A percentile compares a stretch with the other conserved stretches of the same genome.
phyloP scores from a whole-genome alignment of 2,888 invertebrate genomes.

The Neoscelio sp. region DNA sequence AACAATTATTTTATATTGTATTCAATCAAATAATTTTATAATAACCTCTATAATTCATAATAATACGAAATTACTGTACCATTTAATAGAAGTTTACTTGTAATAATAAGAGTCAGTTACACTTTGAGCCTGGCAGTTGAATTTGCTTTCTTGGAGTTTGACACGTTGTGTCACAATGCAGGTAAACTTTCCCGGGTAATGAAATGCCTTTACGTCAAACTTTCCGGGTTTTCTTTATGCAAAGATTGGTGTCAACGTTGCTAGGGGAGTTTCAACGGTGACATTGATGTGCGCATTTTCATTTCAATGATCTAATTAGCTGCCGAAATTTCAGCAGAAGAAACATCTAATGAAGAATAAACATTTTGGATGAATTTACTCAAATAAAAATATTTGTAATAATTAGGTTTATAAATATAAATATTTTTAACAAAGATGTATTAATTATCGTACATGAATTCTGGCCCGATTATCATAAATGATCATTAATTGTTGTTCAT shows the following conservation, averaged over 20 bases:
- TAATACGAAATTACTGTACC: no score
- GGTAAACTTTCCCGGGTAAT: constrained; percentile 48
- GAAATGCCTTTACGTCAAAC: constrained; percentile 60
- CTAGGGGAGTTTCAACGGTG: constrained; percentile 15
- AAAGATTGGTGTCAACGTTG: constrained; percentile 50
- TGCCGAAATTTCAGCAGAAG: background rate
- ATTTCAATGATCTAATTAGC: constrained; percentile 45
- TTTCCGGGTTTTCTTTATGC: constrained; percentile 49
- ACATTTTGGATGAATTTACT: no score
- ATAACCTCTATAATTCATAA: no score
- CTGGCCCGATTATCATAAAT: no score
- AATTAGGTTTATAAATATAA: no score
- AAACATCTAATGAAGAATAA: no score
- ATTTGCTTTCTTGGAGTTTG: constrained; percentile 41
- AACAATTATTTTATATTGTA: no score
- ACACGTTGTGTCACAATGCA: constrained; percentile 46
- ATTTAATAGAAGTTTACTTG: constrained; percentile 30
- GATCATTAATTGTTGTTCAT: no score
- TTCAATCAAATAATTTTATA: no score
- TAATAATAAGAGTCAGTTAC: constrained; percentile 29
- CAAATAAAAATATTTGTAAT: no score
- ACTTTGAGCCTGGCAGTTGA: constrained; percentile 26
- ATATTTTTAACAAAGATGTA: no score
- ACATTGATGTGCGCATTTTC: constrained; percentile 32
- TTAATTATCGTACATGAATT: no score